Conservation (phyloP, 2,113 vertebrate species). For the Taxidea taxus region DNA sequence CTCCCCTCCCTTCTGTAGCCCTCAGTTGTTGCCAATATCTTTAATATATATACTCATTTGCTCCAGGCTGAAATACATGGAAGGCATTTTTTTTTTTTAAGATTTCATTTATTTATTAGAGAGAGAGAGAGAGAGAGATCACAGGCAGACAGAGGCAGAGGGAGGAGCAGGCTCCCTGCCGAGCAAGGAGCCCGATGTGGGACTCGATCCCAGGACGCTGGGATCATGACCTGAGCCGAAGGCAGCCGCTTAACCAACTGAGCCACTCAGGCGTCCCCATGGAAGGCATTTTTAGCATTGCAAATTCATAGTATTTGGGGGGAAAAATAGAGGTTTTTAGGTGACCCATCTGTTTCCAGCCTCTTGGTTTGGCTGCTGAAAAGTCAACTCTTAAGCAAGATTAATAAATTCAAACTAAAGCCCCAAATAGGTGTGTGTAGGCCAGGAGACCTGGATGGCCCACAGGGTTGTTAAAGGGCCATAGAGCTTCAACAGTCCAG, state of each 20-base stretch:
- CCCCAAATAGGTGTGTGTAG: not conserved
- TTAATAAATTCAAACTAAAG: slow-evolving; percentile 44
- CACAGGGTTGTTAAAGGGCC: not conserved
- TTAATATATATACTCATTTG: slow-evolving; percentile 2
- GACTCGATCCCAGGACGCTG: no score
- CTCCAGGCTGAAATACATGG: not conserved
- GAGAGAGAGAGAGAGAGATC: no score
- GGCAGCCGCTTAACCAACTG: no score
- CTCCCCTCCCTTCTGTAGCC: no score
- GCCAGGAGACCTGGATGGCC: not conserved
- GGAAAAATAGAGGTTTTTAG: slow-evolving; percentile 3
- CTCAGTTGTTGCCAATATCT: not conserved
- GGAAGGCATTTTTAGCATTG: slow-evolving; percentile 33
- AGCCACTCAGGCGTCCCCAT: no score
- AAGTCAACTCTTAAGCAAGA: not conserved
- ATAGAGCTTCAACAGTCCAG: not conserved
- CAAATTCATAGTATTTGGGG: not conserved
- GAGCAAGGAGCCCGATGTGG: no score
- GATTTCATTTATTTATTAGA: no score
- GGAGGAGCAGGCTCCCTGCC: no score
- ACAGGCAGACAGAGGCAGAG: no score
- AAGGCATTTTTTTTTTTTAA: slow-evolving; percentile 40
- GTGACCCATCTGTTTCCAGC: not conserved
- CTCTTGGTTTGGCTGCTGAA: slow-evolving; percentile 16
- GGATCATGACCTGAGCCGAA: no score